Evolutionary conservation across 1,140 invertebrate genomes (phyloP).

Genomic region (Bombus pyrosoma): DNA sequence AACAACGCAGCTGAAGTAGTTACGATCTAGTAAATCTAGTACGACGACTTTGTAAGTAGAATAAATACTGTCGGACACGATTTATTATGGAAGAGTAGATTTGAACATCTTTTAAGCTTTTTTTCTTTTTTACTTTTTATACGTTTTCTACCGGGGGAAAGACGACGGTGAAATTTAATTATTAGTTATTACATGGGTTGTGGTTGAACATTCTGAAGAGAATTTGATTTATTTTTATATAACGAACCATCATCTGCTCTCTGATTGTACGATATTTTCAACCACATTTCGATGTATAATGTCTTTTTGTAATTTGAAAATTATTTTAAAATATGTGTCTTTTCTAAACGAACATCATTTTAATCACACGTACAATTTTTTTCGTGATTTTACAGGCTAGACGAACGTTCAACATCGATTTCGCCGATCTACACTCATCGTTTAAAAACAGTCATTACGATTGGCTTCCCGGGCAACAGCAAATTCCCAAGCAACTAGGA

Average conservation of each 20-base stretch:
- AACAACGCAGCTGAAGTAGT: background rate
- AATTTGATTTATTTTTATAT: background rate
- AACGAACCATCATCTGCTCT: too few relatives aligned
- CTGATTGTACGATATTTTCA: background rate
- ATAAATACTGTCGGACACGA: background rate
- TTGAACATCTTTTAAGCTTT: background rate
- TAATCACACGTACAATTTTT: conserved; percentile 46
- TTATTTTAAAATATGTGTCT: background rate
- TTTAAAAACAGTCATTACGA: conserved; percentile 82
- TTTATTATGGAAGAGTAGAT: background rate
- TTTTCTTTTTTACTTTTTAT: background rate
- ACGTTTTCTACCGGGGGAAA: background rate
- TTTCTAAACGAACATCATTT: background rate
- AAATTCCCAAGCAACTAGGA: conserved; percentile 83
- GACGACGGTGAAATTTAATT: conserved; percentile 29
- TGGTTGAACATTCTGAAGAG: background rate
- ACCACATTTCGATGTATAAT: too few relatives aligned
- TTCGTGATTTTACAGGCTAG: conserved; percentile 81
- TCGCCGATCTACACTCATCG: conserved; percentile 76
- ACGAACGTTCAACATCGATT: conserved; percentile 82
- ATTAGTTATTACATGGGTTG: conserved; percentile 6
- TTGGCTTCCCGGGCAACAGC: conserved; percentile 81
- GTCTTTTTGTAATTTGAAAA: background rate
- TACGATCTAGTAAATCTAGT: background rate
- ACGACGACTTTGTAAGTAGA: background rate